These are phyloP conservation scores for Morphnarchus princeps DNA, from an alignment of 2,113 vertebrate genomes.

Conservation along the genomic window DNA sequence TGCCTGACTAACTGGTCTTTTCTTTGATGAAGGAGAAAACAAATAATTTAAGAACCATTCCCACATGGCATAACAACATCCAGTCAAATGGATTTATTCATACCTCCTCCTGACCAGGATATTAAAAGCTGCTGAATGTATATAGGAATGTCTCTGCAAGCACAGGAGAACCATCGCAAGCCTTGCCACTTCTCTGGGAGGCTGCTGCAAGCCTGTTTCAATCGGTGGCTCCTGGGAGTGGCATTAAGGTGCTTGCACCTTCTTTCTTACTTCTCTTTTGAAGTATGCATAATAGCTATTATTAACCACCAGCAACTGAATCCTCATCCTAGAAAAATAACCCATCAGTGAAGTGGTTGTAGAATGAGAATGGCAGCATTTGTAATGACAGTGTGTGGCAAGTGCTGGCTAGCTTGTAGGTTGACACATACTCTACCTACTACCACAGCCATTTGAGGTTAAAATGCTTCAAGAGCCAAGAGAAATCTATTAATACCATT, in stretches of 20 bases:
- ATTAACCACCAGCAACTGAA: background rate
- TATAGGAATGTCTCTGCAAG: background rate
- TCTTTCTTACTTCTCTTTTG: background rate
- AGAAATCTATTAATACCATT: background rate
- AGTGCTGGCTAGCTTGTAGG: background rate
- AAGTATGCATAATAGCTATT: background rate
- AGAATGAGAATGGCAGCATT: background rate
- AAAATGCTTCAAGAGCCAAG: conserved; percentile 9
- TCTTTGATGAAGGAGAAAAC: background rate
- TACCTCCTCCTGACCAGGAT: background rate
- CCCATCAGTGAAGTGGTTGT: background rate
- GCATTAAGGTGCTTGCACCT: background rate
- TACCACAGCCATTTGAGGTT: background rate
- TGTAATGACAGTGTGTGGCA: background rate
- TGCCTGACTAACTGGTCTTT: background rate
- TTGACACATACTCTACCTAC: background rate
- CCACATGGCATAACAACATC: background rate
- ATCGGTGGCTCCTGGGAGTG: background rate
- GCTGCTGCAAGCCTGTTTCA: background rate
- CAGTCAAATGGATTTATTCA: background rate
- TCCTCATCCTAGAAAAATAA: background rate
- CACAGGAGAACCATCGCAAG: rapidly evolving
- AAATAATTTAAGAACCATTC: background rate
- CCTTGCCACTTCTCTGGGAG: background rate
- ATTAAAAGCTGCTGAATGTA: background rate